A percentile compares a stretch with the other conserved stretches of the same genome.
Conservation (phyloP, 2,888 invertebrate genomes). For the Unio pictorum region DNA sequence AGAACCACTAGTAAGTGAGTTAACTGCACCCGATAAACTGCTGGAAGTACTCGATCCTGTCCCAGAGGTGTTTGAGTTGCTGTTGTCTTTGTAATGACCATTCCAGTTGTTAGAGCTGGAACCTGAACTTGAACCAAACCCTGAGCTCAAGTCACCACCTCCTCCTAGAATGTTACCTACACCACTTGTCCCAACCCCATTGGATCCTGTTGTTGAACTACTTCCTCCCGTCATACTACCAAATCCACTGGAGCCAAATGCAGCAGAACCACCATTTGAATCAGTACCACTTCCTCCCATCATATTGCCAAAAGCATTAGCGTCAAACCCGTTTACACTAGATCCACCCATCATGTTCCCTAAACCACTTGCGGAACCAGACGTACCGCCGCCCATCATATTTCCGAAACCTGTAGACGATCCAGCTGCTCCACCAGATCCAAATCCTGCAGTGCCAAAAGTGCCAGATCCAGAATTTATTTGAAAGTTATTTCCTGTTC, state of each 20-base stretch:
- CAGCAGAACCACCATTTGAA: not conserved
- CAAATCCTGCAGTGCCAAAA: constrained; percentile 7
- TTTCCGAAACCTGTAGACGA: constrained; percentile 7
- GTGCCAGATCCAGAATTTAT: constrained; percentile 5
- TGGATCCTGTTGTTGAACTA: constrained; percentile 1
- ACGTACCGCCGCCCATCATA: constrained; percentile 5
- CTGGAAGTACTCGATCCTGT: constrained; percentile 11
- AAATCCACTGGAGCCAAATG: not conserved
- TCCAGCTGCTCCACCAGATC: constrained; percentile 7
- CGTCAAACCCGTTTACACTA: constrained; percentile 5
- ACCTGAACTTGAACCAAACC: constrained; percentile 4
- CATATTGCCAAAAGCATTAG: constrained; percentile 9
- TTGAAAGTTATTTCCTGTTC: no score
- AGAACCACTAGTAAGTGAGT: constrained; percentile 2
- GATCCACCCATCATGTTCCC: no score
- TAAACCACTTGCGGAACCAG: not conserved
- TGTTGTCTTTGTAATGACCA: constrained; percentile 17
- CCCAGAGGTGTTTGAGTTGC: constrained; percentile 5
- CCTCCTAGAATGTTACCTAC: constrained; percentile 1
- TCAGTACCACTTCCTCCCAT: constrained; percentile 5
- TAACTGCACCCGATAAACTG: constrained; percentile 8
- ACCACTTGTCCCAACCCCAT: not conserved
- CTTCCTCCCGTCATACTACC: not conserved
- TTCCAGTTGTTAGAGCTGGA: constrained; percentile 8
- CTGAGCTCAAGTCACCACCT: not conserved